A percentile compares a stretch with the other conserved stretches of the same genome.
Conservation (phyloP, 2,888 invertebrate genomes). For the Calliopum simillimum region DNA sequence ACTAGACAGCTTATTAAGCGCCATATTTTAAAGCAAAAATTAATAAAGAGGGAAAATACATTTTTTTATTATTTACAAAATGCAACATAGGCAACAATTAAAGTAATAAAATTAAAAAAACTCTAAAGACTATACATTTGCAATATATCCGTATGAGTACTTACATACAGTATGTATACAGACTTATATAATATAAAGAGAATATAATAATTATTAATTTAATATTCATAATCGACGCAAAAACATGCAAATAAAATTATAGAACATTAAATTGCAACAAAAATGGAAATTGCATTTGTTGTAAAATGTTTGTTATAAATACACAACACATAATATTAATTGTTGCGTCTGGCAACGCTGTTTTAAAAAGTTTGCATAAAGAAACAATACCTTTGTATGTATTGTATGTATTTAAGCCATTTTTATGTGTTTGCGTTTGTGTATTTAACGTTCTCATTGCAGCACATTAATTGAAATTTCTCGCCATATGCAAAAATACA, state of each 20-base stretch:
- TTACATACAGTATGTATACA: no score
- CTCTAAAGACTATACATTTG: not conserved
- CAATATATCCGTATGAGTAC: no score
- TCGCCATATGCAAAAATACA: constrained; percentile 13
- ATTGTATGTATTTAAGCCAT: no score
- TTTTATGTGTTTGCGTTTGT: not conserved
- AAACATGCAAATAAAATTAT: constrained; percentile 24
- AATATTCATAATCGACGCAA: constrained; percentile 29
- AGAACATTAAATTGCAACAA: no score
- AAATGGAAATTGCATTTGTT: no score
- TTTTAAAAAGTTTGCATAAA: no score
- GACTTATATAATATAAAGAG: no score
- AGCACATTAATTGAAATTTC: not conserved
- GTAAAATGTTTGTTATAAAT: no score
- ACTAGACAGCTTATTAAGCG: constrained; percentile 35
- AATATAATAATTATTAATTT: constrained; percentile 24
- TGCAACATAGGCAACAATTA: not conserved
- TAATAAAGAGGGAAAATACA: not conserved
- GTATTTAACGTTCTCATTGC: not conserved
- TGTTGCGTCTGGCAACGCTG: no score
- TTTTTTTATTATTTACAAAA: constrained; percentile 1
- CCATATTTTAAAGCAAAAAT: constrained; percentile 40
- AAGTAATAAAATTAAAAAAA: constrained; percentile 13
- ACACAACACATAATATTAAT: no score
- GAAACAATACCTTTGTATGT: no score